Base-by-base conservation (phyloP, 1,140 invertebrate species). In the Aphaenogaster rudis region DNA sequence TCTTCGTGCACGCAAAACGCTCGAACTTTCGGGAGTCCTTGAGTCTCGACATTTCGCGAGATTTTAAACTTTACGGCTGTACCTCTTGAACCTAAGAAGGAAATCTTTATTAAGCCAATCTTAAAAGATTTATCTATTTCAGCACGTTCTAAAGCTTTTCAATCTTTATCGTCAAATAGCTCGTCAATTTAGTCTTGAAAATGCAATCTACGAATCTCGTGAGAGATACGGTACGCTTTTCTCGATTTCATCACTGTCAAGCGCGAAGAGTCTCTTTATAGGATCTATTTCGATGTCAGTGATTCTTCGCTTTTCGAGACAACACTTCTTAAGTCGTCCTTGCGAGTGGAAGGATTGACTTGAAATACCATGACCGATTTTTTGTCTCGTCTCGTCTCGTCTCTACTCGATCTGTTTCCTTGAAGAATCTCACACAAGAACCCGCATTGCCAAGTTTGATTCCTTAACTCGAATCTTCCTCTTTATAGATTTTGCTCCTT, bases 341-440 rank as follows among this genome's bases (percentile, higher is more conserved):
- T 48, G 11, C 52, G 48, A 42, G 17, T 39, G 39, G 39, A 15
- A 57, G 33, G 15, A 57, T 36, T 15, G 33, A 33, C 50, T 71
- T 21, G 52, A 71, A 57, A 71, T 71, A 71, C 4, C 13, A 42
- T 45, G 79, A 71, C n/a, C 21, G 36, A 71, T 81, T 71, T 81
- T 33, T 71, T 5, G 52, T 57, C 39, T 45, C 9, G 36, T 45
- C 21, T 59, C 48, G 28, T 45, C 36, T 57, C 21, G 28, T 79
- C 45, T 82, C 61, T 6, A 42, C 36, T 72, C 21, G 17, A 61
- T 74, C 17, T 84, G 13, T 50, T 84, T 33, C 15, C 17, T n/a
- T 4, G 28, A 48, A 39, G 21, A 84, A 63, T 61, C 54, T 84
- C 45, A 57, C 45, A 45, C n/a, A 42, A 57, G 21, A 45, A 17